A percentile compares a stretch with the other conserved stretches of the same genome.
phyloP scores from a whole-genome alignment of 2,797 vertebrate species.

The Varecia variegata region DNA sequence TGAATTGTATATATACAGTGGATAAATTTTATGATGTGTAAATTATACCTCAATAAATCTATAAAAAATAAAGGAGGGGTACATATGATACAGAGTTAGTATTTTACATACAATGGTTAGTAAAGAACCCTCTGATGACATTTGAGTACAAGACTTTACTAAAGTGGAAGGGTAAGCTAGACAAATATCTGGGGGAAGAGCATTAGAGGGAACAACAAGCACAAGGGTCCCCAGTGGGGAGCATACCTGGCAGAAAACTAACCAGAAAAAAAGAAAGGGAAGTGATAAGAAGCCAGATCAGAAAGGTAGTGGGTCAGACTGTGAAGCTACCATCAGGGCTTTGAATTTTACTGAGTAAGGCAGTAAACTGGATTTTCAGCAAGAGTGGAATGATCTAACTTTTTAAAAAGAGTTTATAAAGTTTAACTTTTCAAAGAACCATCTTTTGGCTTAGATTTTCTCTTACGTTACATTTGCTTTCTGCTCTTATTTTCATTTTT shows the following conservation, averaged over 20 bases:
- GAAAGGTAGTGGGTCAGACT: not conserved
- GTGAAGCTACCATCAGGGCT: not conserved
- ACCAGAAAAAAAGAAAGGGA: not conserved
- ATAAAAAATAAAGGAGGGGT: not conserved
- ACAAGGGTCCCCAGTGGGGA: not conserved
- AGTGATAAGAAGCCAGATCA: not conserved
- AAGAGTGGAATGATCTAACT: not conserved
- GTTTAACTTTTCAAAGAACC: not conserved
- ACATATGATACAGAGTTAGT: not conserved
- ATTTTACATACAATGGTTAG: not conserved
- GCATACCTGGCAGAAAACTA: not conserved
- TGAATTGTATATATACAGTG: not conserved
- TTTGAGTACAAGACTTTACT: not conserved
- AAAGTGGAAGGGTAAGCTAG: not conserved
- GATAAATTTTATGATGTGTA: not conserved
- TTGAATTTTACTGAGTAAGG: not conserved
- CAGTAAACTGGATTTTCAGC: not conserved
- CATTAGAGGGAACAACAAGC: not conserved
- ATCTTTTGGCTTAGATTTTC: not conserved
- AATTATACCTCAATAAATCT: constrained; percentile 17
- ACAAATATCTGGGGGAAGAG: not conserved
- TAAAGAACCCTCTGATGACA: not conserved
- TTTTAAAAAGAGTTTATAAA: not conserved
- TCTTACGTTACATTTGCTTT: constrained; percentile 10
- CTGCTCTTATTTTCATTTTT: not conserved